phyloP scores from a whole-genome alignment of 2,888 invertebrate species.

The Nycteola revayana region DNA sequence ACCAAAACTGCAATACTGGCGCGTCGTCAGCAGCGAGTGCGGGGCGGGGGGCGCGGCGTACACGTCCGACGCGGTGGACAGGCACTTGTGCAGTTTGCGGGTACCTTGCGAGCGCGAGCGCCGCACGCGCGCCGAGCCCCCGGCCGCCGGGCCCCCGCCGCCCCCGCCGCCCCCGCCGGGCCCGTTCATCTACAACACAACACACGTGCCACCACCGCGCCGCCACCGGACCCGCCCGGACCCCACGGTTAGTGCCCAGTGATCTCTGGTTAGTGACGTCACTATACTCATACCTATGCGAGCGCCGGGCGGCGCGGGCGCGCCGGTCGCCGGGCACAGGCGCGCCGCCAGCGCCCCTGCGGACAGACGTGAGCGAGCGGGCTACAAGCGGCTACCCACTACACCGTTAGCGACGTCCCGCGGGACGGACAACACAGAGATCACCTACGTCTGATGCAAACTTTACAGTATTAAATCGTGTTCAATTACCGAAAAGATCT shows the following conservation, averaged over 20 bases:
- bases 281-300: slow-evolving; percentile 20
- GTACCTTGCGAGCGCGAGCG: slow-evolving; percentile 97
- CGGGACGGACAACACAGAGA: slow-evolving; percentile 67
- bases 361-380: slow-evolving; percentile 42
- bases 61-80: slow-evolving; percentile 93
- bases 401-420: slow-evolving; percentile 29
- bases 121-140: slow-evolving; percentile 78
- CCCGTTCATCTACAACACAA: slow-evolving; percentile 48
- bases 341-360: slow-evolving; percentile 67
- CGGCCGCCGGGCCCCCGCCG: slow-evolving; percentile 47
- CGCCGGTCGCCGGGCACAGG: slow-evolving; percentile 41
- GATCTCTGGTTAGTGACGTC: slow-evolving; percentile 44
- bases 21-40: slow-evolving; percentile 89
- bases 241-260: slow-evolving; percentile 41
- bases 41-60: slow-evolving; percentile 84
- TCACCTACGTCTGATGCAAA: slow-evolving; percentile 60
- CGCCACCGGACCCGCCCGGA: slow-evolving; percentile 60
- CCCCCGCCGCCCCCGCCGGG: slow-evolving; percentile 63
- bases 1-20: slow-evolving; percentile 98
- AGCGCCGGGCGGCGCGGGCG: slow-evolving; percentile 11
- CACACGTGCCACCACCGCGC: slow-evolving; percentile 26
- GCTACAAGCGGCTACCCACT: slow-evolving; percentile 33
- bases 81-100: slow-evolving; percentile 95
- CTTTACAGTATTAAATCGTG: slow-evolving; percentile 28
- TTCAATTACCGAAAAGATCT: slow-evolving; percentile 84